Base-by-base conservation (phyloP, 2,113 vertebrate species). In the Tangachromis dhanisi region DNA sequence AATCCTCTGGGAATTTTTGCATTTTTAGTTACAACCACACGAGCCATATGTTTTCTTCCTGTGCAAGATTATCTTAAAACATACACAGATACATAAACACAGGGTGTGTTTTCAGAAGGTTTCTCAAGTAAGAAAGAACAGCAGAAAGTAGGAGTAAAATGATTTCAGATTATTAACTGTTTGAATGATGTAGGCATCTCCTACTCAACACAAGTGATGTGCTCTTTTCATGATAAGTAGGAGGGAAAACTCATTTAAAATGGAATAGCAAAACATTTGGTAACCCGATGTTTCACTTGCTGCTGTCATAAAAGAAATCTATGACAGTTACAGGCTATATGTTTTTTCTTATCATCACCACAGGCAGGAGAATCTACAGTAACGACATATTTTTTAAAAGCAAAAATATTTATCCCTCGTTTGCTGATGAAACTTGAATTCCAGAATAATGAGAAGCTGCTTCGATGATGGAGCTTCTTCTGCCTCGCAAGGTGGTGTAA, bases 341-440 rank as follows among this genome's bases (percentile, higher is more conserved):
- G 68, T 10, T 26, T 61, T 24, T 42, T 17, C 40, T 47, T 47
- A 26, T 11, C 40, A 73, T 73, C 40, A 26, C 21, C 14, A 73
- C 29, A 54, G 31, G 13, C 12, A 24, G 40, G 33, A 29, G 35
- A 40, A 12, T 42, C 19, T 68, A 68, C 63, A 68, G 35, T 42
- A 81, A 24, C 3, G 1, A 21, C 31, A 33, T 79, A 21, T 21
- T 68, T 61, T 68, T 8, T 21, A 14, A 4, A 10, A 76, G 54
- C 29, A 54, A 24, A 53, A 16, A 38, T 49, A 57, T 4, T 4
- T 12, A 53, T 68, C 38, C 19, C 21, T 19, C 81, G 47, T 21
- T 84, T 89, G 79, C 38, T 92, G 45, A 86, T 87, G 21, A 92
- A 89, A 80, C 6, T 2, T 73, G 24, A 33, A 89, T 76, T 92